Evolutionary conservation across 2,888 invertebrate species (phyloP).

Genomic region (Eueremaeus valkanovi): DNA sequence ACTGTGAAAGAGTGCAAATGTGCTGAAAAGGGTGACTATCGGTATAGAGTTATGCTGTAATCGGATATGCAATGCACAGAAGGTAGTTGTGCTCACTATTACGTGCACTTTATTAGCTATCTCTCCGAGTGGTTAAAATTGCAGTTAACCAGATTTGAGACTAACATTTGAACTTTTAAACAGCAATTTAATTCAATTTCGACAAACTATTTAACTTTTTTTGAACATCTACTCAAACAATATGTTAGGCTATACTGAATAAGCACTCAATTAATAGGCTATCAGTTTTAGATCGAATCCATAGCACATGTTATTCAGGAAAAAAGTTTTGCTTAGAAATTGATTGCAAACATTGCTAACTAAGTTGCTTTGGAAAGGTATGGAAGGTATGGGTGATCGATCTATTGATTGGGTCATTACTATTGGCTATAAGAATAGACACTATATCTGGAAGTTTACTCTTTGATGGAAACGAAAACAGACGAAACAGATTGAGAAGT

Average conservation of each 20-base stretch:
- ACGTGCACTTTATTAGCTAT: slow-evolving; percentile 11
- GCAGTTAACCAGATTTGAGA: background rate
- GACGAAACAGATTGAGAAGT: background rate
- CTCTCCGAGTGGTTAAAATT: background rate
- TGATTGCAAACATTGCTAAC: too few relatives aligned
- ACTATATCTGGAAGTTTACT: background rate
- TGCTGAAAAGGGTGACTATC: slow-evolving; percentile 7
- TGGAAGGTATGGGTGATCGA: background rate
- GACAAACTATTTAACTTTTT: too few relatives aligned
- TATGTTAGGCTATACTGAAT: too few relatives aligned
- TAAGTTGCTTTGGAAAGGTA: too few relatives aligned
- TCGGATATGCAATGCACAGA: slow-evolving; percentile 27
- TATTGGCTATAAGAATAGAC: too few relatives aligned
- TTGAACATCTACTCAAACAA: too few relatives aligned
- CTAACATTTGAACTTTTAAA: background rate
- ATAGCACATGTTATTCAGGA: too few relatives aligned
- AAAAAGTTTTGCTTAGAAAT: too few relatives aligned
- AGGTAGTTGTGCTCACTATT: slow-evolving; percentile 24
- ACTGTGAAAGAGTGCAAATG: background rate
- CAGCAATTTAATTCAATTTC: too few relatives aligned
- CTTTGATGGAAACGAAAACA: background rate
- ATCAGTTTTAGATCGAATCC: too few relatives aligned
- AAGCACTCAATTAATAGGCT: too few relatives aligned
- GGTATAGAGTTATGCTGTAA: slow-evolving; percentile 11
- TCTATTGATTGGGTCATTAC: too few relatives aligned